Base-by-base conservation (phyloP, 2,888 invertebrate genomes). In the Cheilosia grossa region DNA sequence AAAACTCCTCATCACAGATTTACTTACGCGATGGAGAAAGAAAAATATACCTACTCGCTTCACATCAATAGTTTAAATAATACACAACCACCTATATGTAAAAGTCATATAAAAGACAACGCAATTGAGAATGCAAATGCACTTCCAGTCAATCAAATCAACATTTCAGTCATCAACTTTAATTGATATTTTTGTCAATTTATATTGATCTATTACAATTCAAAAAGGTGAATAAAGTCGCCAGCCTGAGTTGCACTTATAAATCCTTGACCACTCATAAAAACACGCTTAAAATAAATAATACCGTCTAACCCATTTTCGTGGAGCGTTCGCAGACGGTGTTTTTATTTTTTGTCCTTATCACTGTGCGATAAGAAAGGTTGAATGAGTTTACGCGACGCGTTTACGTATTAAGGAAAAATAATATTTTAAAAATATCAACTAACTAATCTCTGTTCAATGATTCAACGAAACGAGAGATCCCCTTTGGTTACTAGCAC, bases 391-490 rank as follows among this genome's bases (percentile, higher is more conserved):
- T 56, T 53, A 53, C 27, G 4, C 49, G 19, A 63, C 13, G 47
- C 7, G 10, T 33, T 49, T 2, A 19, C 30, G 53, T 66, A 42
- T 44, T 27, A 17, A 54, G 9, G 33, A 54, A 54, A 53, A 42
- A 7, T 1, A 37, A 19, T 9, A 4, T 15, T 66, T 51, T 51
- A 51, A 9, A 66, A 42, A 66, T 37, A 13, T 2, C 51, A 66
- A 47, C 47, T 17, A 4, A 24, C 21, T 58, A 47, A 56, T 69
- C 33, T 69, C 13, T 44, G 7, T 47, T 0, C 30, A 67, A 67
- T 54, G 54, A 67, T 54, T 67, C 42, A 67, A 30, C 30, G 13
- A 37, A 66, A 66, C 37, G 44, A 30, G 44, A 30, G 33, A 17
- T 64, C 63, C 64, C 63, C 54, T 63, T 73, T 33, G 30, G 44